Base-by-base conservation (phyloP, 2,888 invertebrate genomes). In the Odontothrips loti region DNA sequence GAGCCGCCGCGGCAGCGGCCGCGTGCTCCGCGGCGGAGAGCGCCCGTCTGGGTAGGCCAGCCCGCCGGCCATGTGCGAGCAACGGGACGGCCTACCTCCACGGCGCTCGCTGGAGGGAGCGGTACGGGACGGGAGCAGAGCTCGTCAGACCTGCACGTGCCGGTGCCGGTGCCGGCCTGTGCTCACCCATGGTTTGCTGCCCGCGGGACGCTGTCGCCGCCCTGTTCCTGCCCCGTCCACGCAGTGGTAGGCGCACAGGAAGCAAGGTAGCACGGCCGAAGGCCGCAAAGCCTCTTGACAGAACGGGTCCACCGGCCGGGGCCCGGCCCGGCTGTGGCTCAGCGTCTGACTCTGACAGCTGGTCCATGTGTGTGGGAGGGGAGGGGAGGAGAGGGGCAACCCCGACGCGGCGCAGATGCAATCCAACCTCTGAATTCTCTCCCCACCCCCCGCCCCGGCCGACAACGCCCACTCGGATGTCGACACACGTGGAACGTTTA, bases 401-500 rank as follows among this genome's bases (percentile, higher is more conserved):
- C 20, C 58, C 6, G n/a, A 20, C 17, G 11, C 58, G 15, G 51
- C 51, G 51, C 17, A 51, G 17, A 51, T 58, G 58, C 58, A 58
- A 6, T 20, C 58, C 58, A 43, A 43, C 34, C 34, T 43, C 34
- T 2, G 34, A 43, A 43, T 43, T 43, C 34, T 6, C 34, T 6
- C 34, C 34, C 34, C 34, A 2, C 34, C 34, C 6, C 34, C 34
- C 34, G 3, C 34, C 34, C 34, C 34, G 34, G 2, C 34, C 34
- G 34, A 43, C 51, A 51, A 58, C 58, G 58, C 58, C 58, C 58
- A 58, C 27, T 12, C 68, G 23, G 27, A 27, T 27, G 68, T 75
- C 68, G 68, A 75, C 68, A 75, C 68, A 75, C 68, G 68, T 75
- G 68, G 27, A 75, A 75, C 68, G 58, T 58, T 58, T 58, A 58